Evolutionary conservation across 2,113 vertebrate species (phyloP), one percentile per base, ranked within the genome.

Genomic region (cat (Felis catus)): DNA sequence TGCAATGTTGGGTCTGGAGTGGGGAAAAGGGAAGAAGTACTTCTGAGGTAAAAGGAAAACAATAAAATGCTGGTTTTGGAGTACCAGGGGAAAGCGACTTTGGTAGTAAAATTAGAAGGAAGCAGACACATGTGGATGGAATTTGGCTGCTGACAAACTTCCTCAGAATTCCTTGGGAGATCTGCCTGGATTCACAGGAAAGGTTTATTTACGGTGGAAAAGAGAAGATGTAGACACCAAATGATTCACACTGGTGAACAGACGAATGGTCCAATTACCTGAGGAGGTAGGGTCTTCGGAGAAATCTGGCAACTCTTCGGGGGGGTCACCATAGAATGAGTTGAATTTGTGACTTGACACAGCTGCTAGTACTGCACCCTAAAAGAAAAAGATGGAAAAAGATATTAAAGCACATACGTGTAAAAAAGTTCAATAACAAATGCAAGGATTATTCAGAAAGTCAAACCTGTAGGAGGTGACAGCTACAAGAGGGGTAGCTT

Each of bases 301-400:
- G 99, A 99, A 99, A 98, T 99, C 99, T 92, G 99, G 99, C 93
- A 99, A 99, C 90, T 99, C 99, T 98, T 99, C 99, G 21, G 99
- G 99, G 39, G 99, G 99, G 98, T 99, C 99, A 88, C 99, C 99
- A 41, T 99, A 99, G 98, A 99, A 99, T 25, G 99, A 99, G 98
- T 99, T 99, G 98, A 99, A 99, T 99, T 99, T 99, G 99, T 99
- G 99, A 98, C 99, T 99, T 98, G 99, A 99, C 96, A 99, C 99
- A 86, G 99, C 99, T 70, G 99, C 99, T 98, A 99, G 99, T 94
- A 99, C 99, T 45, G 99, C 99, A 61, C 99, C 99, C 99, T 99
- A 98, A 90, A 98, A 45, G 86, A 98, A 98, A 98, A 97, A 98
- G 95, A 97, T 65, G 84, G 96, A 95, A 93, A 80, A 95, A 83